Conservation (phyloP, 2,113 vertebrate genomes). For the Syrmaticus mikado region DNA sequence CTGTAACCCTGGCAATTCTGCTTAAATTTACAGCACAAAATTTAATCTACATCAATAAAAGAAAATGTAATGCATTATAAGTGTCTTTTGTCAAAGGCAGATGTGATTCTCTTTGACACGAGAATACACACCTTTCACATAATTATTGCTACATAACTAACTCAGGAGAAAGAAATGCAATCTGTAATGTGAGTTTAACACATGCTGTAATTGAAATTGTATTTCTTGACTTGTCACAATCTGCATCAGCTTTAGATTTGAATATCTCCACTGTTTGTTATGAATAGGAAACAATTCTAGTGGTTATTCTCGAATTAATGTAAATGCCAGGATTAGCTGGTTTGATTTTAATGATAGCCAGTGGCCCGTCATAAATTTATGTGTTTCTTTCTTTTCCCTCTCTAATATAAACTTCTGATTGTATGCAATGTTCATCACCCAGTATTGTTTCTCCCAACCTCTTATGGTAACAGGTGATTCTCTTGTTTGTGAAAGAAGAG, state of each 20-base stretch:
- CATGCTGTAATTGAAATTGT: neutral
- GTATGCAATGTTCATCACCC: neutral
- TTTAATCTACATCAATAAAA: neutral
- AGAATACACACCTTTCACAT: neutral
- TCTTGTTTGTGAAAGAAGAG: neutral
- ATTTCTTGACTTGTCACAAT: neutral
- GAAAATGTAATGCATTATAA: neutral
- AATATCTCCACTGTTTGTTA: neutral
- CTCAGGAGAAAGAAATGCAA: neutral
- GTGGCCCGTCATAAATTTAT: neutral
- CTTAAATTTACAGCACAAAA: conserved; percentile 52
- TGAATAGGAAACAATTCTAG: neutral
- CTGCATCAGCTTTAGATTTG: neutral
- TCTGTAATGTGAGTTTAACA: neutral
- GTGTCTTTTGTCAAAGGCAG: neutral
- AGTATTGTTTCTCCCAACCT: neutral
- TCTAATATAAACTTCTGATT: neutral
- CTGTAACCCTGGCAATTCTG: neutral
- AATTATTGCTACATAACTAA: conserved; percentile 4
- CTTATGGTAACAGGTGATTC: neutral
- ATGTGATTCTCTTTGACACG: neutral
- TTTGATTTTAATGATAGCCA: neutral
- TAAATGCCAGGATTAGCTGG: neutral
- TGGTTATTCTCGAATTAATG: neutral
- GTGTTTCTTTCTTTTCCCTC: neutral